Conservation (phyloP, 2,113 vertebrate genomes). For the Aphyosemion australe region DNA sequence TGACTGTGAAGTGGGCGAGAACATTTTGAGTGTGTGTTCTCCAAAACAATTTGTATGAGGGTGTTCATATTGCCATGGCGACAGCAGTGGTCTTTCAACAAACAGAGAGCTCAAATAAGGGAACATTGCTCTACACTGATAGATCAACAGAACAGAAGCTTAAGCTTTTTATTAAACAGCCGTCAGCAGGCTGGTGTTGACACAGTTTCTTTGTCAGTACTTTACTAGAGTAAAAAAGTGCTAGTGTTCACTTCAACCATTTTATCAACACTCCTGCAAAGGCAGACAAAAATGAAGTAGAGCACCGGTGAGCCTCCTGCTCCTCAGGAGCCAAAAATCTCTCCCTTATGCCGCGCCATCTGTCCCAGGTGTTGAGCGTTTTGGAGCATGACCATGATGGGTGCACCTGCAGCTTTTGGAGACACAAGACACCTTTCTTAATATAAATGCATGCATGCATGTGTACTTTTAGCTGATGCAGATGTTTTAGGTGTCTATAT, state of each 20-base stretch:
- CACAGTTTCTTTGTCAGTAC: conserved; percentile 10
- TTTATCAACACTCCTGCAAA: conserved; percentile 28
- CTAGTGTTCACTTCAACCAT: conserved; percentile 18
- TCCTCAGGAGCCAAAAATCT: conserved; percentile 41
- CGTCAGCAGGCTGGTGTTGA: conserved; percentile 4
- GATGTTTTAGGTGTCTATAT: conserved; percentile 5
- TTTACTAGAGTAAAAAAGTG: neutral
- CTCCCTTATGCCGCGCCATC: conserved; percentile 49
- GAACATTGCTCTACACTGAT: conserved; percentile 33
- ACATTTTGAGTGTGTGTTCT: neutral
- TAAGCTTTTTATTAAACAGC: conserved; percentile 24
- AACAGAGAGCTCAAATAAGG: conserved; percentile 29
- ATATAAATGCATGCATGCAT: neutral
- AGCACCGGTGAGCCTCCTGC: conserved; percentile 47
- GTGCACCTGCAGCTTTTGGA: conserved; percentile 6
- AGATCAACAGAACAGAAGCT: conserved; percentile 50
- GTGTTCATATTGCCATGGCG: conserved; percentile 55
- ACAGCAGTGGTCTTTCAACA: conserved; percentile 41
- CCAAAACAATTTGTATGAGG: conserved; percentile 23
- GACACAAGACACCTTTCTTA: neutral
- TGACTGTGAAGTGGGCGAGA: neutral
- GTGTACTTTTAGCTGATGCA: neutral
- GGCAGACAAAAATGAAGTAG: conserved; percentile 28
- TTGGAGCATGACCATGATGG: conserved; percentile 40
- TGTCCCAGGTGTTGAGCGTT: conserved; percentile 63